Base-by-base conservation (phyloP, 2,888 invertebrate genomes). In the Onthophagus sagittarius region DNA sequence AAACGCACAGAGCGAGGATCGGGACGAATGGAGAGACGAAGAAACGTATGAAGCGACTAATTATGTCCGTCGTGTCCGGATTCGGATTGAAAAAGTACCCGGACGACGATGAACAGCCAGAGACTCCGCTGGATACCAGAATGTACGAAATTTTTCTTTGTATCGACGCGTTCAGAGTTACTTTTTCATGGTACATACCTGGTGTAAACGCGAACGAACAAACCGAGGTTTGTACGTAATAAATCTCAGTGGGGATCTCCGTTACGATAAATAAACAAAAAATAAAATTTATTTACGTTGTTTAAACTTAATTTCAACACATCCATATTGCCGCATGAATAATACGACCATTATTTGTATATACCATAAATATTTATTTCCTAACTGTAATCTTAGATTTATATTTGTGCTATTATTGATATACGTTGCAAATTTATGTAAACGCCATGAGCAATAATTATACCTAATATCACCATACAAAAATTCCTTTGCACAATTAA, bases 31-130 rank as follows among this genome's bases (percentile, higher is more conserved):
- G 39, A 9, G 39, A 53, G 39, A 70, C 77, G 75, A 82, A 82
- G 81, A 82, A 82, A 82, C 81, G 81, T 81, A 82, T 82, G 80
- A 80, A 81, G 80, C 79, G 80, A 81, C 82, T 83, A 83, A 83
- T 83, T 83, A 83, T 82, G 80, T 80, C 79, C 79, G 80, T 79
- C 80, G 80, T 80, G 80, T 64, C 64, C 23, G 15, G 64, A 14
- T 64, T 23, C 6, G 67, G 67, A 67, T 67, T 15, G 67, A 67
- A 67, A 67, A 67, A 67, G 23, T 67, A 23, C 67, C 31, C 23
- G 31, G 67, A 67, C 67, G 67, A 67, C 67, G 23, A 31, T n/a
- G 31, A 23, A 67, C 67, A 23, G 32, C 67, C 9, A 15, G 64
- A 64, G 23, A 67, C 32, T n/a, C 67, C 67, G 32, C 67, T 2